Evolutionary conservation across 1,140 invertebrate genomes (phyloP).

Genomic region (Drosophila ambigua): DNA sequence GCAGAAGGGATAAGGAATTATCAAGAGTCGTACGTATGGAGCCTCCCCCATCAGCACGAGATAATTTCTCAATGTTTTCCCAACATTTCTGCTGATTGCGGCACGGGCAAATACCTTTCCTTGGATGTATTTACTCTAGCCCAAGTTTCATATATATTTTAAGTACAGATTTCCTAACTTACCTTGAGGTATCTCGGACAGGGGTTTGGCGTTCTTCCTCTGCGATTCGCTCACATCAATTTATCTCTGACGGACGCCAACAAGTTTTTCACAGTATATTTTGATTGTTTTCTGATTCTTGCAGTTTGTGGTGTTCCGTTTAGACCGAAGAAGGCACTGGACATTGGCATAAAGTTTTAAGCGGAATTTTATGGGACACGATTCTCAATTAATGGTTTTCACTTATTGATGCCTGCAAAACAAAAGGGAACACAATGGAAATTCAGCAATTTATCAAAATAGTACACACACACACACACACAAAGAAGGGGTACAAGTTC

Average conservation of each 20-base stretch:
- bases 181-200: constrained; percentile 26
- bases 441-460: no score
- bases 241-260: constrained; percentile 36
- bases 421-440: no score
- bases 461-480: constrained; percentile 23
- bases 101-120: not conserved
- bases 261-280: constrained; percentile 52
- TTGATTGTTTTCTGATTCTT: constrained; percentile 45
- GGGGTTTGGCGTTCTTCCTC: constrained; percentile 25
- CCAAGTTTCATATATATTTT: no score
- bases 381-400: no score
- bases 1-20: constrained; percentile 65
- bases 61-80: constrained; percentile 37
- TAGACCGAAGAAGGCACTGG: not conserved
- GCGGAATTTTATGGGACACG: no score
- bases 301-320: constrained; percentile 14
- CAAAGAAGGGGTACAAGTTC: constrained; percentile 1
- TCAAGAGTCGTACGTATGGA: not conserved
- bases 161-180: constrained; percentile 17
- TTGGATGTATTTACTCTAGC: not conserved
- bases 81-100: constrained; percentile 38
- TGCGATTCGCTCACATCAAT: constrained; percentile 34
- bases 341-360: no score
- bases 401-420: no score
- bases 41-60: not conserved